Percentiles rank a stretch among this genome's conserved stretches.
Evolutionary conservation across 2,113 vertebrate species (phyloP).

Genomic region (Emydura subglobosa): DNA sequence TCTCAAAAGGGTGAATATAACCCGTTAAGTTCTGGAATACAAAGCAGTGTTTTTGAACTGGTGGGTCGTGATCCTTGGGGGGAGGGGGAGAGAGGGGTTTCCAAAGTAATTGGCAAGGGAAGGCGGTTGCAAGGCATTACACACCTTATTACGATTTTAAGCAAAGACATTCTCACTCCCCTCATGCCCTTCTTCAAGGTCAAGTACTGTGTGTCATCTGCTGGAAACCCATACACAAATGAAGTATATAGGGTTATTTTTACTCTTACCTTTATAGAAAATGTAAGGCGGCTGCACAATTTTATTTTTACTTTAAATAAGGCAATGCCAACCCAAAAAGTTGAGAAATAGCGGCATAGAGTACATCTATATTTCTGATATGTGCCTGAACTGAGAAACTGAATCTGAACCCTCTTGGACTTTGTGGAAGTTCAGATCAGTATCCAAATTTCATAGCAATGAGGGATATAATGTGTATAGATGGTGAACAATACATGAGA

Average conservation of each 20-base stretch:
- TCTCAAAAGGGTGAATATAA: too few relatives aligned
- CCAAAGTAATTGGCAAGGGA: too few relatives aligned
- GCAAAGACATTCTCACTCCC: not conserved
- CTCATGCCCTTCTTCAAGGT: not conserved
- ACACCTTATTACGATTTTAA: not conserved
- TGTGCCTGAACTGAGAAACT: not conserved
- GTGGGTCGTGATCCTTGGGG: not conserved
- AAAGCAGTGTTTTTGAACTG: not conserved
- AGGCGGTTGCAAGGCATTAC: not conserved
- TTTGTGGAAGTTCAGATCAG: not conserved
- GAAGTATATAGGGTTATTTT: not conserved
- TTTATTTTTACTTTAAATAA: not conserved
- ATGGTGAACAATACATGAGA: not conserved
- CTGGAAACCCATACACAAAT: not conserved
- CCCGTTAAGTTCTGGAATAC: not conserved
- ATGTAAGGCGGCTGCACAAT: not conserved
- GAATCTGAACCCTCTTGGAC: not conserved
- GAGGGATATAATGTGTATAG: too few relatives aligned
- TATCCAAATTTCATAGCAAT: not conserved
- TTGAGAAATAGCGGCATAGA: too few relatives aligned
- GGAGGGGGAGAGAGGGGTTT: too few relatives aligned
- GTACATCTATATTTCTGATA: too few relatives aligned
- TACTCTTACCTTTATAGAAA: not conserved
- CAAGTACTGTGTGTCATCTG: not conserved
- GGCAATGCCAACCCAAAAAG: not conserved